Evolutionary conservation across 2,888 invertebrate genomes (phyloP).

Genomic region (Drosophila prolongata): DNA sequence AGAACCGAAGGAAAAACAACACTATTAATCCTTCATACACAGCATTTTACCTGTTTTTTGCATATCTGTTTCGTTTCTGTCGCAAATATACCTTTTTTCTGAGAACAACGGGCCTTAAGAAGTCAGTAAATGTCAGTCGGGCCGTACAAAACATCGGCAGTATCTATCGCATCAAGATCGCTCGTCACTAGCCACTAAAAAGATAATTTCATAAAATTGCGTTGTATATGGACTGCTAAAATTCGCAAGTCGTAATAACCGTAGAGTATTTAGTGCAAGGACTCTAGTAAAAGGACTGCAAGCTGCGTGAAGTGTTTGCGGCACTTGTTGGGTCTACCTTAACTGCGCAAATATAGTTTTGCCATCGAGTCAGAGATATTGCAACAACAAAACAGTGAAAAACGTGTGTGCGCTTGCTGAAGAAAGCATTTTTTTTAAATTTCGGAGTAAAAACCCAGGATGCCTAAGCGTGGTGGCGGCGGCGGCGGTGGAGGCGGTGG

Average conservation of each 20-base stretch:
- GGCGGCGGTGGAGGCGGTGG: slow-evolving; percentile 62
- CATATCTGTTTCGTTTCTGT: neutral
- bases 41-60: too few species aligned
- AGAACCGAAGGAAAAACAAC: neutral
- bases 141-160: neutral
- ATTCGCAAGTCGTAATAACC: neutral
- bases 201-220: slow-evolving; percentile 58
- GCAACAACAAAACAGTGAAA: slow-evolving; percentile 2
- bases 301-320: neutral
- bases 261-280: neutral
- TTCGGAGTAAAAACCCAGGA: slow-evolving; percentile 17
- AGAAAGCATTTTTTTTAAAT: neutral
- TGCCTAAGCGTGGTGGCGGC: slow-evolving; percentile 74
- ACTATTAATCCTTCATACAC: neutral
- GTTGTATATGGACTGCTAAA: slow-evolving; percentile 32
- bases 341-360: neutral
- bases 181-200: slow-evolving; percentile 1
- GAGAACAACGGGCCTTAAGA: too few species aligned
- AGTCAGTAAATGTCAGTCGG: neutral
- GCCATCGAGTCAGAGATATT: neutral
- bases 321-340: neutral
- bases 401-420: slow-evolving; percentile 16
- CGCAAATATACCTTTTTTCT: neutral
- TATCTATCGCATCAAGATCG: slow-evolving; percentile 12
- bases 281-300: neutral